phyloP scores from a whole-genome alignment of 2,797 vertebrate species.

The Cheirogaleus major region DNA sequence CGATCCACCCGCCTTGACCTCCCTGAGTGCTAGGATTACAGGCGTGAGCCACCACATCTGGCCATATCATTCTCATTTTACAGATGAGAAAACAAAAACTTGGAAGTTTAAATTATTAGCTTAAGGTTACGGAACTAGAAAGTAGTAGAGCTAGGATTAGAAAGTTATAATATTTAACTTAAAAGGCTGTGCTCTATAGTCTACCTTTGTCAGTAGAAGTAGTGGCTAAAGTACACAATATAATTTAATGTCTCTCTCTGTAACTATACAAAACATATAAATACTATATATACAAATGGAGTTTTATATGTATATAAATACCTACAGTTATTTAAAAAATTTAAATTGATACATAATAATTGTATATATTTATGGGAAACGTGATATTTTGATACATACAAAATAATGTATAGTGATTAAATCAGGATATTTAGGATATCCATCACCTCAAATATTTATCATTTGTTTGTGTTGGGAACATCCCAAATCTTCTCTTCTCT shows the following conservation, averaged over 20 bases:
- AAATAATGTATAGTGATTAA: background rate
- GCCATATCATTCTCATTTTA: background rate
- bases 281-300: background rate
- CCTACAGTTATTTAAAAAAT: background rate
- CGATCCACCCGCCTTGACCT: too few species aligned
- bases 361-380: background rate
- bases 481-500: background rate
- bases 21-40: too few species aligned
- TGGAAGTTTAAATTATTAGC: background rate
- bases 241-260: background rate
- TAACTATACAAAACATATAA: background rate
- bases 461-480: background rate
- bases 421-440: background rate
- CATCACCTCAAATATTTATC: background rate
- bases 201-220: background rate
- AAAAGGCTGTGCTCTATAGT: background rate
- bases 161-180: background rate
- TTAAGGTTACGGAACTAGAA: background rate
- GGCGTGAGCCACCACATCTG: too few species aligned
- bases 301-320: background rate
- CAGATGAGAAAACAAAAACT: background rate
- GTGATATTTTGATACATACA: background rate
- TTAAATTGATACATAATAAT: background rate
- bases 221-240: background rate
- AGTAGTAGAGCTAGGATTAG: background rate